A percentile compares a stretch with the other conserved stretches of the same genome.
These are phyloP conservation scores for Ridgeia piscesae DNA, from an alignment of 1,140 invertebrate species.

Conservation along the genomic window DNA sequence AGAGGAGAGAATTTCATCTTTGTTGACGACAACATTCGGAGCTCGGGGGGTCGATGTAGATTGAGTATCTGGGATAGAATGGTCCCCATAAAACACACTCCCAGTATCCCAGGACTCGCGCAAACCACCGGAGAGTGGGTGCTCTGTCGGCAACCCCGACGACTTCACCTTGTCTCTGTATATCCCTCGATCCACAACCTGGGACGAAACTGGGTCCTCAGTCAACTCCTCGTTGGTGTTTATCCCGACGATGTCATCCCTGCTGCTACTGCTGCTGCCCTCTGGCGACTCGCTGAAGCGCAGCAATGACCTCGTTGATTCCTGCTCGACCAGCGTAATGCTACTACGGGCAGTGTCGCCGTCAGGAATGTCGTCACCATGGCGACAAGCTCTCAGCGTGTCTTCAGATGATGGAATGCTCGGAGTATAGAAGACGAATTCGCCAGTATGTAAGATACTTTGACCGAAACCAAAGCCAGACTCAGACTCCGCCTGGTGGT, in stretches of 20 bases:
- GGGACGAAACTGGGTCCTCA: background rate
- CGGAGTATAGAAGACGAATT: slow-evolving; percentile 66
- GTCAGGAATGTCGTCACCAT: slow-evolving; percentile 41
- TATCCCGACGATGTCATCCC: background rate
- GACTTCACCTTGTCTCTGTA: background rate
- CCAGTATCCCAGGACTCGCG: background rate
- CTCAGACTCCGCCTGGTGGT: slow-evolving; percentile 52
- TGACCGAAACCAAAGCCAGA: slow-evolving; percentile 86
- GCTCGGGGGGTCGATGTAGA: background rate
- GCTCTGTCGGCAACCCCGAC: background rate
- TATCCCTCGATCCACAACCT: background rate
- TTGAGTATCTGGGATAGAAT: background rate
- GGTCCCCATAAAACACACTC: background rate
- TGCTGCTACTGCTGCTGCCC: background rate
- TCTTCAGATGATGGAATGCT: background rate
- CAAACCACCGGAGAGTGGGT: background rate
- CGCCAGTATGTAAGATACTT: slow-evolving; percentile 83
- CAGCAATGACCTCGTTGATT: background rate
- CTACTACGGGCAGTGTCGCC: background rate
- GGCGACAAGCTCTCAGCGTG: slow-evolving; percentile 42
- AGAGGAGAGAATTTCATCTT: background rate
- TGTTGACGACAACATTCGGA: background rate
- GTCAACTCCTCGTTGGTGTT: background rate
- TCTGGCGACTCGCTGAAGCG: background rate
- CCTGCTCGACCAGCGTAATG: background rate